phyloP scores from a whole-genome alignment of 2,797 vertebrate species.

The Nasua narica region DNA sequence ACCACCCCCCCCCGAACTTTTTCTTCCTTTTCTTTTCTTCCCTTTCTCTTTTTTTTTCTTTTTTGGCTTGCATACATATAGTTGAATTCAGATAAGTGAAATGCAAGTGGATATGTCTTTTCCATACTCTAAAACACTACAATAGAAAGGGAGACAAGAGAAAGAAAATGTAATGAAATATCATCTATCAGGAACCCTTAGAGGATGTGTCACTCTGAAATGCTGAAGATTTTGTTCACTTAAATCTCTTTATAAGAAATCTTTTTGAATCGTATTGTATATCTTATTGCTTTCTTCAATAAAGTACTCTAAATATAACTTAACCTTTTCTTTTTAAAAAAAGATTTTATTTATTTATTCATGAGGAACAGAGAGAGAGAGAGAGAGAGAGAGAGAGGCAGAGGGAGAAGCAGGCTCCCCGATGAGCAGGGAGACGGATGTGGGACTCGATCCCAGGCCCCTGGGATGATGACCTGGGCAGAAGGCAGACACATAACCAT shows the following conservation, averaged over 20 bases:
- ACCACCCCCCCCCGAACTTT: too few species aligned
- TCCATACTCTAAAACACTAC: neutral
- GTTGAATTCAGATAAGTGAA: neutral
- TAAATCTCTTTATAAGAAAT: slow-evolving; percentile 41
- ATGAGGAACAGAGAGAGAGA: too few species aligned
- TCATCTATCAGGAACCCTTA: slow-evolving; percentile 12
- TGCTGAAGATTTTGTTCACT: slow-evolving; percentile 18
- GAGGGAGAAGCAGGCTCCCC: too few species aligned
- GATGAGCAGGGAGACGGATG: too few species aligned
- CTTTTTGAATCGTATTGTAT: neutral
- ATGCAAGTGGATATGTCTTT: neutral
- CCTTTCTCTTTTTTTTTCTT: too few species aligned
- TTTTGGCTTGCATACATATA: neutral
- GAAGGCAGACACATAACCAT: too few species aligned
- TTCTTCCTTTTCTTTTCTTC: neutral
- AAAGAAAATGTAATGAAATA: slow-evolving; percentile 35
- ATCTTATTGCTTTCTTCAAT: slow-evolving; percentile 34
- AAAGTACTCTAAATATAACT: slow-evolving; percentile 30
- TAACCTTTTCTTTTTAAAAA: slow-evolving; percentile 31
- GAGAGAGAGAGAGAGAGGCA: too few species aligned
- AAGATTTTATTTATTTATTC: too few species aligned
- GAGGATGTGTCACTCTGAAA: slow-evolving; percentile 21
- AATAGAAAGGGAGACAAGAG: neutral
- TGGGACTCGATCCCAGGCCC: too few species aligned
- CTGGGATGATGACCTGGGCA: too few species aligned